phyloP scores from a whole-genome alignment of 2,113 vertebrate species.

The Rhinogobius similis region DNA sequence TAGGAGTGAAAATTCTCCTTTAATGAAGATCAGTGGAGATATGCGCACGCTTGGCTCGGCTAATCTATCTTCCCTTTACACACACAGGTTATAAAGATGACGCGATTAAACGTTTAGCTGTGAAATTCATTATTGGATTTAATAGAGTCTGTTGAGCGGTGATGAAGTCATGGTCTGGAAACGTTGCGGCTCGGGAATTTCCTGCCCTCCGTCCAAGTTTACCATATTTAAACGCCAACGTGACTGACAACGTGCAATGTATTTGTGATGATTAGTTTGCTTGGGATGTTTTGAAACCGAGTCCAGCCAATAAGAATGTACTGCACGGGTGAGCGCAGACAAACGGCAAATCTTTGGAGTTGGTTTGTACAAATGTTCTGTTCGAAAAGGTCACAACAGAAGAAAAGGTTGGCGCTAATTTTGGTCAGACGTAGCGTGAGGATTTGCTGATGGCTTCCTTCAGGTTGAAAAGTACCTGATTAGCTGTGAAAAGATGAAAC shows the following conservation, averaged over 20 bases:
- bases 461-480: conserved; percentile 32
- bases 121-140: conserved; percentile 33
- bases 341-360: conserved; percentile 10
- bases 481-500: conserved; percentile 19
- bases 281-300: not conserved
- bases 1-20: conserved; percentile 32
- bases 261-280: conserved; percentile 18
- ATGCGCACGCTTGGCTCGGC: conserved; percentile 17
- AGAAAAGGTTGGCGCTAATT: conserved; percentile 39
- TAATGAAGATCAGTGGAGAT: conserved; percentile 43
- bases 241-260: conserved; percentile 28
- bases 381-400: conserved; percentile 65
- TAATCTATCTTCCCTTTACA: conserved; percentile 30
- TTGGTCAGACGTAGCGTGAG: not conserved
- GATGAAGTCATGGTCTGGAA: conserved; percentile 23
- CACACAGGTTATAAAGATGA: conserved; percentile 32
- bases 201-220: conserved; percentile 16
- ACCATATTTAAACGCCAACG: conserved; percentile 12
- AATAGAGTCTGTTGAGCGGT: conserved; percentile 17
- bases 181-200: conserved; percentile 3
- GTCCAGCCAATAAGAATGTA: no score
- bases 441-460: conserved; percentile 28
- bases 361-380: conserved; percentile 56
- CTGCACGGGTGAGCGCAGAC: no score
- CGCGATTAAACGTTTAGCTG: conserved; percentile 31